Evolutionary conservation across 2,888 invertebrate species (phyloP).

Genomic region (Boloria euphrosyne): DNA sequence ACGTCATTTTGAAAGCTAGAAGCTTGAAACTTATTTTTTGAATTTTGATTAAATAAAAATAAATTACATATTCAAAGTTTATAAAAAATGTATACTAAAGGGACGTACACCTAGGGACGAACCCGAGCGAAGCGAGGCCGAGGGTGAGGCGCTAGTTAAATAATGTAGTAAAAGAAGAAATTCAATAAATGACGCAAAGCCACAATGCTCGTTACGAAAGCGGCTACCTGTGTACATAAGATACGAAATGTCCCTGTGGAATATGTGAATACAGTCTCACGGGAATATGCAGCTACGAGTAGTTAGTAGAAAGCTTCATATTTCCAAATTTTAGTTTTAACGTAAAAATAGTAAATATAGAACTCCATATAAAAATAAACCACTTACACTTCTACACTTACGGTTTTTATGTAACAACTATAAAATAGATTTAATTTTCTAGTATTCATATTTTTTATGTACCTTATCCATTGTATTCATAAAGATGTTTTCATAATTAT

Average conservation of each 20-base stretch:
- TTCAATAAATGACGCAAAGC: slow-evolving; percentile 1
- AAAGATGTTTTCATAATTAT: too few relatives aligned
- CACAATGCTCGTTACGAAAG: slow-evolving; percentile 15
- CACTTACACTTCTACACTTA: not conserved
- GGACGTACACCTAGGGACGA: too few relatives aligned
- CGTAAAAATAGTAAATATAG: slow-evolving; percentile 13
- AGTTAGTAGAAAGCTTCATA: slow-evolving; percentile 9
- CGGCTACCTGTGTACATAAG: slow-evolving; percentile 16
- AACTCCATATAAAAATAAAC: not conserved
- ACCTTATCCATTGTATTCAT: not conserved
- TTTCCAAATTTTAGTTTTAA: slow-evolving; percentile 5
- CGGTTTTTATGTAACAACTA: too few relatives aligned
- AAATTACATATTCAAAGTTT: too few relatives aligned
- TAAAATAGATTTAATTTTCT: not conserved
- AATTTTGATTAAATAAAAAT: too few relatives aligned
- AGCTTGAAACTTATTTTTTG: too few relatives aligned
- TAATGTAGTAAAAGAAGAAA: slow-evolving; percentile 4
- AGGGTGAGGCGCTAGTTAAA: too few relatives aligned
- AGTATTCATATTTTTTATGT: not conserved
- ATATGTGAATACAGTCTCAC: slow-evolving; percentile 20
- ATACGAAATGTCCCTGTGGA: slow-evolving; percentile 13
- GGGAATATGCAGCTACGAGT: not conserved
- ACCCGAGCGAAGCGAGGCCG: too few relatives aligned
- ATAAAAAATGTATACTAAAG: too few relatives aligned
- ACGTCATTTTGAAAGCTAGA: too few relatives aligned